Base-by-base conservation (phyloP, 2,797 vertebrate genomes). In the Chelon auratus region DNA sequence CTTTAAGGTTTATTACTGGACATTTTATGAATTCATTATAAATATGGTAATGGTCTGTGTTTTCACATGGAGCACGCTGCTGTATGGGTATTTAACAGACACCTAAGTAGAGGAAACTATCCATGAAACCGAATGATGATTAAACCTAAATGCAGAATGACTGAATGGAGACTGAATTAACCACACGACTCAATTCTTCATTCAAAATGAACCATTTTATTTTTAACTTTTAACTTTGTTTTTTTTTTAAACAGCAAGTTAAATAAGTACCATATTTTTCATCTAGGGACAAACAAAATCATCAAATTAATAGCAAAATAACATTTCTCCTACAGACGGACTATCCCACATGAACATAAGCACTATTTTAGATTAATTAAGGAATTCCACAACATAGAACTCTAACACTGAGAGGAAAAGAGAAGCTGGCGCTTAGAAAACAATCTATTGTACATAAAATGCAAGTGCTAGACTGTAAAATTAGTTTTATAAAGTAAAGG, bases 241-340 rank as follows among this genome's bases (percentile, higher is more conserved):
- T 74, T 61, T 56, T 81, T 74, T 61, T 77, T 47, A 78, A 72
- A 78, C 65, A 72, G 64, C 58, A 76, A 45, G 48, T 70, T 80
- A 65, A 78, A 82, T 69, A 67, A 63, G 60, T 72, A 70, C 66
- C 51, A 61, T 30, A 55, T 36, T 54, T 54, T 42, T 79, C 75
- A 88, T 62, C 63, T 67, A 55, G 4, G 13, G 17, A 10, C 37
- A 52, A 68, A 72, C 45, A 62, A 66, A 40, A 42, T 37, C n/a
- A 58, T 56, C 71, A 77, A 70, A 60, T 68, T 26, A 26, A 66
- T 2, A 63, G 20, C 11, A 15, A 75, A 75, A 33, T 22, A 68
- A 71, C 9, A 42, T 26, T 9, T 62, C 60, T 10, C 52, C 17
- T 33, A 78, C 66, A 62, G 67, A 72, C 61, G 72, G 22, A 53